Conservation (phyloP, 2,113 vertebrate genomes). For the Tyto alba region DNA sequence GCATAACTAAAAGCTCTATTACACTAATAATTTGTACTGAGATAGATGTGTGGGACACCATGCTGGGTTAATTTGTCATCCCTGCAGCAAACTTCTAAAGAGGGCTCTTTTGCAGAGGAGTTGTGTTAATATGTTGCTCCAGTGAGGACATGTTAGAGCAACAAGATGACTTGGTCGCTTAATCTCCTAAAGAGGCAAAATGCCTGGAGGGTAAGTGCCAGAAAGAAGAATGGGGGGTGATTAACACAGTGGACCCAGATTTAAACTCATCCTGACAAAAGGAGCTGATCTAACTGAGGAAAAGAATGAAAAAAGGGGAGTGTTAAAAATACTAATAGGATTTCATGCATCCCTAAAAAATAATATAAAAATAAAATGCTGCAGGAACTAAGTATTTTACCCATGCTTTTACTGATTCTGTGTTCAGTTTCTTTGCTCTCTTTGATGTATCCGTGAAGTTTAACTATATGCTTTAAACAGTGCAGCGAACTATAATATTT, state of each 20-base stretch:
- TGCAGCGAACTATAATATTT: constrained; percentile 50
- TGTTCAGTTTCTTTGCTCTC: not conserved
- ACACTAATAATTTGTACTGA: constrained; percentile 78
- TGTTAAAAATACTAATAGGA: constrained; percentile 54
- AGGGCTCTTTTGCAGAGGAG: constrained; percentile 61
- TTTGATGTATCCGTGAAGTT: constrained; percentile 35
- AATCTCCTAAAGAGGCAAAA: constrained; percentile 72
- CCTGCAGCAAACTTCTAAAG: constrained; percentile 73
- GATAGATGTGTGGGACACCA: constrained; percentile 77
- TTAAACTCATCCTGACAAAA: constrained; percentile 60
- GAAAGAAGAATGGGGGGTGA: constrained; percentile 60
- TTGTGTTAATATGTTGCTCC: constrained; percentile 65
- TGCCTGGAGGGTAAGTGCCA: constrained; percentile 52
- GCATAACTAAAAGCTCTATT: constrained; percentile 82
- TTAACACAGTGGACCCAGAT: constrained; percentile 58
- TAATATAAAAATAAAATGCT: constrained; percentile 42
- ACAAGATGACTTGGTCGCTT: constrained; percentile 62
- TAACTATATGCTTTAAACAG: constrained; percentile 48
- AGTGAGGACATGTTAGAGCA: constrained; percentile 66
- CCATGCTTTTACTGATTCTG: not conserved
- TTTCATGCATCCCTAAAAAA: constrained; percentile 63
- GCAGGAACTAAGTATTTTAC: constrained; percentile 5
- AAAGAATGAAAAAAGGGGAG: not conserved
- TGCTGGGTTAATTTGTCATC: constrained; percentile 80
- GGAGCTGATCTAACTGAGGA: constrained; percentile 32